Base-by-base conservation (phyloP, 2,797 vertebrate genomes). In the Sebastes oblongus region DNA sequence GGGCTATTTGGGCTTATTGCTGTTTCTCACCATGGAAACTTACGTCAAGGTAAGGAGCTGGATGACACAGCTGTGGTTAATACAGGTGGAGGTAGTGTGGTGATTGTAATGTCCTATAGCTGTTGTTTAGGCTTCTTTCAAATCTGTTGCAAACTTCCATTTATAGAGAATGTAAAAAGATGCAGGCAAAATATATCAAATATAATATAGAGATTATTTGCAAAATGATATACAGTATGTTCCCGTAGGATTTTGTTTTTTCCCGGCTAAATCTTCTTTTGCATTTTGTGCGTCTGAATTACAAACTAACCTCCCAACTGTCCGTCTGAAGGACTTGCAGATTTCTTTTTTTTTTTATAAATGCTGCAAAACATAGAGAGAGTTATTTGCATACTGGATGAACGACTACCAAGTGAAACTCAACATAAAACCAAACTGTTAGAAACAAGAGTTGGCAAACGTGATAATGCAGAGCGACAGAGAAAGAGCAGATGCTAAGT, bases 1-100 rank as follows among this genome's bases (percentile, higher is more conserved):
- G 50, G 66, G 34, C 74, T 39, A 0, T 66, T 67, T 22, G 82
- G 73, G 64, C 42, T 72, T 16, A 82, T 20, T 83, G 83, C 69
- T 78, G 2, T 70, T 66, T 16, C 42, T 75, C 71, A 67, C 18
- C 72, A 92, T 92, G 91, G 82, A 90, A 39, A 80, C 29, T 12
- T 39, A 3, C 42, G 14, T 67, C 14, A 83, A 87, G 93, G 92
- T 93, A 93, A 92, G 91, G 24, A 66, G 30, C 36, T 64, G 50
- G 56, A 67, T 54, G 61, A 13, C 6, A 13, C 5, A 32, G 58
- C 36, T 46, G 1, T 1, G 30, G 18, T 20, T 56, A 25, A 54
- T 56, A 61, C 50, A 65, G 20, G 24, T 54, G 10, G 36, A 25
- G 20, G 7, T 3, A 12, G 27, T 36, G 4, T 7, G 16, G 4